A percentile compares a stretch with the other conserved stretches of the same genome.
phyloP scores from a whole-genome alignment of 2,113 vertebrate genomes.

The Callospermophilus lateralis region DNA sequence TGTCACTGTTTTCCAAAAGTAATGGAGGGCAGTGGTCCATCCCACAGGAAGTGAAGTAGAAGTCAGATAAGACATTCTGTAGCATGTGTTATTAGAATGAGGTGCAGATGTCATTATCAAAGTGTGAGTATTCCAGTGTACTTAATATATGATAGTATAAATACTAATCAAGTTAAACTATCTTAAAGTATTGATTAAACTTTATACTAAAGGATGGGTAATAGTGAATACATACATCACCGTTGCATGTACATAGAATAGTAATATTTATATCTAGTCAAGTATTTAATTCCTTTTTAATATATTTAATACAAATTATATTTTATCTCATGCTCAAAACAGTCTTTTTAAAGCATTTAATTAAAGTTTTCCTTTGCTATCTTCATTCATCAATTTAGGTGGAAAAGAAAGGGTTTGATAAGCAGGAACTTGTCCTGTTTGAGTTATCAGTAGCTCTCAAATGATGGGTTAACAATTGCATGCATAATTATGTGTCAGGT shows the following conservation, averaged over 20 bases:
- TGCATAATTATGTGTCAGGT: too few relatives aligned
- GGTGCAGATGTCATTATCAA: neutral
- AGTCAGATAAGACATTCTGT: neutral
- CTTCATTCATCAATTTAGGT: neutral
- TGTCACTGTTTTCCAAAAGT: neutral
- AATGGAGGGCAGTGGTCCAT: neutral
- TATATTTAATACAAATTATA: neutral
- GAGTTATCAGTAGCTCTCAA: neutral
- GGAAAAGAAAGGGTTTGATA: neutral
- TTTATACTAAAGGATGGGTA: neutral
- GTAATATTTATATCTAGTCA: neutral
- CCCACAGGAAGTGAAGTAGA: neutral
- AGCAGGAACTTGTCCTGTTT: neutral
- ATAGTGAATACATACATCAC: neutral
- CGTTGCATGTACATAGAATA: neutral
- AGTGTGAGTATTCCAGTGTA: neutral
- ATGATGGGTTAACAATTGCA: neutral
- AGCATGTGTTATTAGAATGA: neutral
- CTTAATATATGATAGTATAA: neutral
- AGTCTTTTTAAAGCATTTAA: neutral
- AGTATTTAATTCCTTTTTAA: constrained; percentile 30
- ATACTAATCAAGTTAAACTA: neutral
- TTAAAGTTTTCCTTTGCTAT: neutral
- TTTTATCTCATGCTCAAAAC: neutral
- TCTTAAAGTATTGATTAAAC: neutral